Base-by-base conservation (phyloP, 2,888 invertebrate genomes). In the Pseudococcus longispinus region DNA sequence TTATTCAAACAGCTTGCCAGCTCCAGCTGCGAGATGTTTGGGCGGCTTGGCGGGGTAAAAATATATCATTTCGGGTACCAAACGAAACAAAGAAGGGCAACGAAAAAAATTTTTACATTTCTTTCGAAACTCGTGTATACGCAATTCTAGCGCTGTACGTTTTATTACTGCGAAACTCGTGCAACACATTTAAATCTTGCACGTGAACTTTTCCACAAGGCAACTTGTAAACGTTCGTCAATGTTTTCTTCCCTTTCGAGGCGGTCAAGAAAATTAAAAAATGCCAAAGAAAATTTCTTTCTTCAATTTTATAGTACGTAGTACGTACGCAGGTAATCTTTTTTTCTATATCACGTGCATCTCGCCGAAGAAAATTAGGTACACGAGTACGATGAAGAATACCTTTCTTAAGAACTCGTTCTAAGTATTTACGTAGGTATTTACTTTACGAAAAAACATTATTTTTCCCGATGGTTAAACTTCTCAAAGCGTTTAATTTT, bases 1-100 rank as follows among this genome's bases (percentile, higher is more conserved):
- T 26, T 70, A 70, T 70, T 70, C 70, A 70, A 29, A 70, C 70
- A 70, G 70, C 70, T 70, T 70, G 70, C 70, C 70, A 70, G 70
- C 70, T 70, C 70, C 70, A 70, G 70, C 70, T 70, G 70, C 32
- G 70, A 70, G 29, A 29, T 29, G 70, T 70, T 70, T 29, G 13
- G 11, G 26, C 1, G 26, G 0, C 37, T n/a, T n/a, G 37, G 9
- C 65, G 65, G 23, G 18, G 15, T 13, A 29, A 70, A 70, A 70
- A 70, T 29, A 70, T 29, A 70, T 70, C 70, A 70, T 70, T 15
- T 29, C 15, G 26, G 15, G 70, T 18, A 6, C 15, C 18, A 29
- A 32, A 70, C 26, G 29, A 70, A 70, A 70, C 70, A 70, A 70
- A 70, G 70, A 18, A 55, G n/a, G 55, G 20, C 37, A 37, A 37